Base-by-base conservation (phyloP, 2,888 invertebrate genomes). In the Amiota communis region DNA sequence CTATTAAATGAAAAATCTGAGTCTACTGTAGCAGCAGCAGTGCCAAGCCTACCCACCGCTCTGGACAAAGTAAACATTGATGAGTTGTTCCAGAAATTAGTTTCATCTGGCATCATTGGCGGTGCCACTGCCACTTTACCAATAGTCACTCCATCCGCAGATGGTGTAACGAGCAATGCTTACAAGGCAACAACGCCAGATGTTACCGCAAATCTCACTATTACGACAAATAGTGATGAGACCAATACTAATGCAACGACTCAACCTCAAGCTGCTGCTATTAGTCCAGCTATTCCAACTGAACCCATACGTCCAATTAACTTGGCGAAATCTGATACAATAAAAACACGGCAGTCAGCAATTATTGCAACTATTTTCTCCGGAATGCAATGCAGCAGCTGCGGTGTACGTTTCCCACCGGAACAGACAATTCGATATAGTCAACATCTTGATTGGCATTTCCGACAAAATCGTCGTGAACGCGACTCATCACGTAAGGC, bases 401-500 rank as follows among this genome's bases (percentile, higher is more conserved):
- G 99, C 90, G 99, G 99, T 49, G 93, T 97, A 75, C 93, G 98
- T 64, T 98, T 99, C 90, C 95, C 96, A 13, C 95, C 96, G 0
- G 96, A 97, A 90, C 95, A 95, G 86, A 96, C 95, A 10, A 95
- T 95, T 79, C 93, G 95, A 77, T 99, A 98, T 90, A 95, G 95
- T 83, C 96, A 97, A 88, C 99, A 99, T 91, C 92, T 99, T 75
- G 99, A 99, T 91, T 99, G 99, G 98, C 99, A 99, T 91, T 99
- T 99, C 91, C 91, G 97, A 0, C 96, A 97, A 90, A 99, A 99
- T 91, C 91, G 97, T 1, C 92, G 95, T 72, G 97, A 97, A 82
- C 93, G 97, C 78, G 96, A 96, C 87, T 95, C 95, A 0, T 94
- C 95, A 0, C 92, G 96, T 12, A 94, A 96, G 70, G 95, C 96